phyloP scores from a whole-genome alignment of 1,140 invertebrate genomes.

The Anoplolepis gracilipes region DNA sequence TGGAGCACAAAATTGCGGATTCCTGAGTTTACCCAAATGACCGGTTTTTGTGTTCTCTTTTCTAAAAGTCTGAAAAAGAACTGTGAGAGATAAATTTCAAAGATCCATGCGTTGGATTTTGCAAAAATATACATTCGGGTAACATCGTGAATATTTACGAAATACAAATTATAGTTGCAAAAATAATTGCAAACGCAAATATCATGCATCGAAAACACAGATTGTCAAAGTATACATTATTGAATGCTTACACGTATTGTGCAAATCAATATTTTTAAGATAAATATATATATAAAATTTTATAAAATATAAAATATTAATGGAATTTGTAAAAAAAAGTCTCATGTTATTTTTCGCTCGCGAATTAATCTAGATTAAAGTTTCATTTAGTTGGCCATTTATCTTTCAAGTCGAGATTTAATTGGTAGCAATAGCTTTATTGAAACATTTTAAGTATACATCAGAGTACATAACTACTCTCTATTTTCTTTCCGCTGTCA shows the following conservation, averaged over 20 bases:
- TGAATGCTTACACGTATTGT: background rate
- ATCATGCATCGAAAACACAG: background rate
- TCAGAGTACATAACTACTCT: constrained; percentile 80
- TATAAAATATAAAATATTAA: constrained; percentile 2
- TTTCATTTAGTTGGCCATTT: background rate
- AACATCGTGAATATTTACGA: background rate
- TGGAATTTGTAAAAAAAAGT: constrained; percentile 7
- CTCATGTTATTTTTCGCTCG: background rate
- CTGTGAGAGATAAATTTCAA: constrained; percentile 1
- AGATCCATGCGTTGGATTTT: background rate
- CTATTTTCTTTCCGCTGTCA: constrained; percentile 64
- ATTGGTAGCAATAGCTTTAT: constrained; percentile 81
- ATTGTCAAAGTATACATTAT: background rate
- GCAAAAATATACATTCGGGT: background rate
- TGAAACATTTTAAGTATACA: constrained; percentile 82
- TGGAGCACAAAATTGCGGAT: constrained; percentile 55
- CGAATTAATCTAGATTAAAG: background rate
- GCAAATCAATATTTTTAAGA: constrained; percentile 9
- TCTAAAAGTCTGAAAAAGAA: background rate
- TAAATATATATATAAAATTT: constrained; percentile 12
- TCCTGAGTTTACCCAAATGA: background rate
- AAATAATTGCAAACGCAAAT: background rate
- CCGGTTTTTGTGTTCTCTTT: background rate
- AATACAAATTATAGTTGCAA: background rate
- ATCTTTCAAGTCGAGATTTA: background rate